These are phyloP conservation scores for Python bivittatus DNA, from an alignment of 2,113 vertebrate species.

Conservation along the genomic window DNA sequence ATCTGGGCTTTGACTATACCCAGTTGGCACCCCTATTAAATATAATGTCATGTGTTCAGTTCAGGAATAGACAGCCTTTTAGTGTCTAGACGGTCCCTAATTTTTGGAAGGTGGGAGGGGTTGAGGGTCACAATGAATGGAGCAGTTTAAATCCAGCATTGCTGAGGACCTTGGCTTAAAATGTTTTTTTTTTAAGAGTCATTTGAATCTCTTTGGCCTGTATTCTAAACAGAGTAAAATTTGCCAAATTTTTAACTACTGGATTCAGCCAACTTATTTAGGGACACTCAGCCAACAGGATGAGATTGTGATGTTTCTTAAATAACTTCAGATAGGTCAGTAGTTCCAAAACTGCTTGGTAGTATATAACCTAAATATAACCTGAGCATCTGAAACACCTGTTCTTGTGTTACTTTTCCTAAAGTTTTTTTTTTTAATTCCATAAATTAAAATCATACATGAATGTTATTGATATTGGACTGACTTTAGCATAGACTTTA, in stretches of 20 bases:
- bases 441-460: slow-evolving; percentile 62
- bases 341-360: slow-evolving; percentile 51
- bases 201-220: too few species aligned
- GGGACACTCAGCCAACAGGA: background rate
- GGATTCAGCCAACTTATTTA: background rate
- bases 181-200: too few species aligned
- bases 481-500: slow-evolving; percentile 49
- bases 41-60: too few species aligned
- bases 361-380: slow-evolving; percentile 41
- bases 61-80: too few species aligned
- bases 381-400: slow-evolving; percentile 27
- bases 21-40: too few species aligned
- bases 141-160: too few species aligned
- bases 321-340: slow-evolving; percentile 53
- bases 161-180: too few species aligned
- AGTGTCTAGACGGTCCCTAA: too few species aligned
- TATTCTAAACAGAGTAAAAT: background rate
- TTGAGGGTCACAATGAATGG: too few species aligned
- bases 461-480: slow-evolving; percentile 51
- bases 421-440: slow-evolving; percentile 42
- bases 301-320: slow-evolving; percentile 42
- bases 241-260: background rate
- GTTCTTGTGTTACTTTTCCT: slow-evolving; percentile 11
- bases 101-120: too few species aligned
- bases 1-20: too few species aligned